These are phyloP conservation scores for Adrianichthys oophorus DNA, from an alignment of 2,797 vertebrate genomes.

Conservation along the genomic window DNA sequence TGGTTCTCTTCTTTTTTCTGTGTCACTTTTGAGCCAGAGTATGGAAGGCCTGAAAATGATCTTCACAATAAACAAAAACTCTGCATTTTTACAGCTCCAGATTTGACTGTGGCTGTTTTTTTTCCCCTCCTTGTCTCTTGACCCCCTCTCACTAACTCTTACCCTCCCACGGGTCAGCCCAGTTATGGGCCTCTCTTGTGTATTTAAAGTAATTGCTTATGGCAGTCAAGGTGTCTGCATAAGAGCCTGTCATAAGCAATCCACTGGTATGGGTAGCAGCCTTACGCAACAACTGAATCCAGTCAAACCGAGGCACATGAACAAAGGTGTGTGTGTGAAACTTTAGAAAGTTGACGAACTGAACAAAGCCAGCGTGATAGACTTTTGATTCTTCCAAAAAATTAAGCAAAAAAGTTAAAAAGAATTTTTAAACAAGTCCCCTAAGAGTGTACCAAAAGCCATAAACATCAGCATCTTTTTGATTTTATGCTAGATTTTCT, in stretches of 20 bases:
- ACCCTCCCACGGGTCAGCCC: slow-evolving; percentile 52
- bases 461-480: too few relatives aligned
- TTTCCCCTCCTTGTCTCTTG: slow-evolving; percentile 15
- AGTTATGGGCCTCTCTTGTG: slow-evolving; percentile 53
- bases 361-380: slow-evolving; percentile 14
- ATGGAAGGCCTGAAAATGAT: slow-evolving; percentile 16
- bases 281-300: slow-evolving; percentile 71
- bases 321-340: slow-evolving; percentile 14
- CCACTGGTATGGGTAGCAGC: slow-evolving; percentile 64
- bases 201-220: slow-evolving; percentile 71
- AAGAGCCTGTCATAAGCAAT: slow-evolving; percentile 78
- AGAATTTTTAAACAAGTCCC: too few relatives aligned
- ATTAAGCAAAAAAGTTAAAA: too few relatives aligned
- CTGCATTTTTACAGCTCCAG: slow-evolving; percentile 25
- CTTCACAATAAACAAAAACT: slow-evolving; percentile 6
- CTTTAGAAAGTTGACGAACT: slow-evolving; percentile 51
- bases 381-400: slow-evolving; percentile 31
- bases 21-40: neutral
- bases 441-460: too few relatives aligned
- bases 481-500: too few relatives aligned
- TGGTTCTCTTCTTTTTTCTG: neutral
- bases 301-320: slow-evolving; percentile 54
- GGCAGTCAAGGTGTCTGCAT: slow-evolving; percentile 75
- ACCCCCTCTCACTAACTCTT: slow-evolving; percentile 22
- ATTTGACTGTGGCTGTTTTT: slow-evolving; percentile 30